A percentile compares a stretch with the other conserved stretches of the same genome.
Conservation (phyloP, 2,888 invertebrate genomes). For the Euphydryas editha region DNA sequence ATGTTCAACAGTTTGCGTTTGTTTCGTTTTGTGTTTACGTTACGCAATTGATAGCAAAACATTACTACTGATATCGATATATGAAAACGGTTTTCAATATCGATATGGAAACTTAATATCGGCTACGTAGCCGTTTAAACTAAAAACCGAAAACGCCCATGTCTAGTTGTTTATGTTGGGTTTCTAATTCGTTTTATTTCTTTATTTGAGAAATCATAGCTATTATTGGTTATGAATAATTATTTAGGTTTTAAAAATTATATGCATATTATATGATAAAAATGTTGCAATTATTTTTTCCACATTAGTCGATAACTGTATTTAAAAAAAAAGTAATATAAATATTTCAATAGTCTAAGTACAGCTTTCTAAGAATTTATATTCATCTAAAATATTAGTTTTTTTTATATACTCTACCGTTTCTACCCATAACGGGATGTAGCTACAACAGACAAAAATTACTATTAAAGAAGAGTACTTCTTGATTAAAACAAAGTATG, state of each 20-base stretch:
- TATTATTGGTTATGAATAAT: neutral
- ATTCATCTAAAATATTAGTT: neutral
- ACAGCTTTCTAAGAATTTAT: neutral
- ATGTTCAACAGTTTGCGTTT: too few species aligned
- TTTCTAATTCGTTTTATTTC: neutral
- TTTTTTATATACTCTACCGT: neutral
- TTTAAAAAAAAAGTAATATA: too few species aligned
- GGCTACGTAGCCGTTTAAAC: too few species aligned
- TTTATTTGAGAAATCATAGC: neutral
- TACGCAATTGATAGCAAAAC: too few species aligned
- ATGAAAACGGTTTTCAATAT: too few species aligned
- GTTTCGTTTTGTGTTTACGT: too few species aligned
- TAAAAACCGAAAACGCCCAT: too few species aligned
- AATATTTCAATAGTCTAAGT: too few species aligned
- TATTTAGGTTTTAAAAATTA: neutral
- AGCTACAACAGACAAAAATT: neutral
- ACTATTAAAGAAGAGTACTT: neutral
- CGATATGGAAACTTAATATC: too few species aligned
- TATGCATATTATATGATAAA: neutral
- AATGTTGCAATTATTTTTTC: neutral
- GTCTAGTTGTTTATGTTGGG: too few species aligned
- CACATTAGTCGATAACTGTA: neutral
- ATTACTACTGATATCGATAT: too few species aligned
- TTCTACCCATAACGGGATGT: neutral
- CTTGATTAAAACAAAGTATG: too few species aligned